Base-by-base conservation (phyloP, 2,888 invertebrate species). In the Seira ritae region DNA sequence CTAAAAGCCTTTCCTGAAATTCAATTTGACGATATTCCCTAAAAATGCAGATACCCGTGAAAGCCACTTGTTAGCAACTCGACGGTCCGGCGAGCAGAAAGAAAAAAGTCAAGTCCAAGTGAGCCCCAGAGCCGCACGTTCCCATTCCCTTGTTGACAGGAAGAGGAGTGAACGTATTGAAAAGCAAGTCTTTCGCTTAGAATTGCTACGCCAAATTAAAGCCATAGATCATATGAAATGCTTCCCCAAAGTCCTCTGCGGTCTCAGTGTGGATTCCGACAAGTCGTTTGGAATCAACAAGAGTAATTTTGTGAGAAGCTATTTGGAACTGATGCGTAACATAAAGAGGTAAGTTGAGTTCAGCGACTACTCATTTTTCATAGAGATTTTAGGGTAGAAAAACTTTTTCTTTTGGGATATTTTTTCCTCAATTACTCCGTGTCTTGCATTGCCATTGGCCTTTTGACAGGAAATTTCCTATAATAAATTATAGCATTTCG, bases 181-280 rank as follows among this genome's bases (percentile, higher is more conserved):
- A 37, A 82, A 75, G 23, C 76, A 85, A 37, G 62, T 65, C 19
- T 66, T 78, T 62, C 75, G 85, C 12, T 42, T 85, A 31, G 80
- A 83, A 50, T 71, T 85, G 37, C 73, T 85, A 22, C 80, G 83
- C 37, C 83, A 85, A 80, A 85, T 85, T 73, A 83, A 85, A 66
- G 76, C 80, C 66, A 80, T 83, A 73, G 85, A 85, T 80, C 85
- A 85, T 77, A 83, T 83, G 83, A 85, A 83, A 77, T 85, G 85
- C 37, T 85, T 85, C 71, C 85, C 85, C 17, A 85, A 85, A 80
- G 85, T 85, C 46, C 62, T 85, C 4, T 85, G 85, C 50, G 85
- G 85, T 20, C 83, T 85, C 31, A 83, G 83, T 46, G 85, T 85
- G 66, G 85, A 85, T 65, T 83, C 85, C 31, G 83, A 83, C 55